Percentiles rank a stretch among this genome's conserved stretches.
These are phyloP conservation scores for Myzus persicae DNA, from an alignment of 1,140 invertebrate genomes.

Conservation along the genomic window DNA sequence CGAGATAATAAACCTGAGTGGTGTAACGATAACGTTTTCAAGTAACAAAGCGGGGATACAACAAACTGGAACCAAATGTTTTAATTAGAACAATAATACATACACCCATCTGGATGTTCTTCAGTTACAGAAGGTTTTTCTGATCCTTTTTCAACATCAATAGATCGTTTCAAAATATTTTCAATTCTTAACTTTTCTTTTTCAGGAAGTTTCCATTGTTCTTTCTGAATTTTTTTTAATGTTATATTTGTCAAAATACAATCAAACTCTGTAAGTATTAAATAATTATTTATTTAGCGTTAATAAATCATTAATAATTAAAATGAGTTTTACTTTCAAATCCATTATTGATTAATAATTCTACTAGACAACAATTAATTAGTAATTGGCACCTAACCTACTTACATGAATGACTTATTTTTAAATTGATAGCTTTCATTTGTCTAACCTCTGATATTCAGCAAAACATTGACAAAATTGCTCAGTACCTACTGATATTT, in stretches of 20 bases:
- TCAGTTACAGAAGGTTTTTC: constrained; percentile 75
- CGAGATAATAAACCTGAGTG: no score
- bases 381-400: no score
- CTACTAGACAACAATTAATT: no score
- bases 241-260: constrained; percentile 87
- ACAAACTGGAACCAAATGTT: no score
- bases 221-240: constrained; percentile 76
- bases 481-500: no score
- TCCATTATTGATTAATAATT: background rate
- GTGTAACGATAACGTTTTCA: no score
- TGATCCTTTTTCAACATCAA: constrained; percentile 81
- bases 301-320: background rate
- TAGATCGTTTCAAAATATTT: constrained; percentile 83
- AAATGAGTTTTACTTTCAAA: background rate
- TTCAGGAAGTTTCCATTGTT: constrained; percentile 75
- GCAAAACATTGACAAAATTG: no score
- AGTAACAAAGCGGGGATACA: no score
- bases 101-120: constrained; percentile 85
- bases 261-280: constrained; percentile 76
- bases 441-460: no score
- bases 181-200: constrained; percentile 79
- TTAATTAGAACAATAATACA: constrained; percentile 65
- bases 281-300: background rate
- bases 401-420: background rate
- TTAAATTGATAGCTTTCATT: no score